Conservation (phyloP, 1,140 invertebrate genomes). For the Papilio machaon region DNA sequence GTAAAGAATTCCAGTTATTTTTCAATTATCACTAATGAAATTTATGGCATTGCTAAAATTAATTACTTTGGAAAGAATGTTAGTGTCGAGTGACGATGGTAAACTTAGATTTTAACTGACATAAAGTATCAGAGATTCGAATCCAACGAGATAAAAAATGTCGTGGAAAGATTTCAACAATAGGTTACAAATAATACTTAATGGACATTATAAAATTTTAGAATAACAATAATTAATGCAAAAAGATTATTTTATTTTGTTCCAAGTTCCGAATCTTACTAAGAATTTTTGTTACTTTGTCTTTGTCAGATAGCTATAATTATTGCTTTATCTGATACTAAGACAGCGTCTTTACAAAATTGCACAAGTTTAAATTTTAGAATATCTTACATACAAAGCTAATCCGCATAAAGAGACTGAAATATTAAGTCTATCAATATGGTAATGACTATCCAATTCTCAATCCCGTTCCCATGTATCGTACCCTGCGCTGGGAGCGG, state of each 20-base stretch:
- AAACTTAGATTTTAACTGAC: not conserved
- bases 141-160: not conserved
- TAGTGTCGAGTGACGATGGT: not conserved
- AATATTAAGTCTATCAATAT: constrained; percentile 22
- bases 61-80: not conserved
- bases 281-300: too few relatives aligned
- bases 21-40: constrained; percentile 65
- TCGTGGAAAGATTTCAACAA: too few relatives aligned
- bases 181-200: too few relatives aligned
- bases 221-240: too few relatives aligned
- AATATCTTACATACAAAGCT: not conserved
- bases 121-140: not conserved
- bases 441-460: not conserved
- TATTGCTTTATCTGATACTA: too few relatives aligned
- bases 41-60: constrained; percentile 38
- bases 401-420: not conserved
- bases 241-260: too few relatives aligned
- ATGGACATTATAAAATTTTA: too few relatives aligned
- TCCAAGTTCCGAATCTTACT: too few relatives aligned
- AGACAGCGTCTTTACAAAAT: not conserved
- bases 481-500: not conserved
- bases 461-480: not conserved
- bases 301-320: too few relatives aligned
- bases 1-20: constrained; percentile 63
- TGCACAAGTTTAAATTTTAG: not conserved